Evolutionary conservation across 1,140 invertebrate species (phyloP).

Genomic region (Eurosta solidaginis): DNA sequence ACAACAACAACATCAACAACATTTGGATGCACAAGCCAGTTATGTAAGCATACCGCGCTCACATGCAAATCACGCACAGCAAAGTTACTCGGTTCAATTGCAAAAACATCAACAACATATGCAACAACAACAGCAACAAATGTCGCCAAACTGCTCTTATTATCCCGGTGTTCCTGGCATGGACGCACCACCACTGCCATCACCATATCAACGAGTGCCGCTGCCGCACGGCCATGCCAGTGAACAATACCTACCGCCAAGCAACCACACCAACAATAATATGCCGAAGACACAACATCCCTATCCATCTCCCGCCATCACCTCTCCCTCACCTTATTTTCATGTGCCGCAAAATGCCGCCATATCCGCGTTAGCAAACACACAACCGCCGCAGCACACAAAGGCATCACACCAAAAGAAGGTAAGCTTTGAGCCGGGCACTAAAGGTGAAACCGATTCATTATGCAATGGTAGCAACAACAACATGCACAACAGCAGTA

Average conservation of each 20-base stretch:
- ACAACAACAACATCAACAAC: slow-evolving; percentile 44
- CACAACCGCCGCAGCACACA: slow-evolving; percentile 40
- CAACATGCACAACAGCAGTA: neutral
- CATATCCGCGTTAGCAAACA: slow-evolving; percentile 30
- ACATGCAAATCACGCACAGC: slow-evolving; percentile 32
- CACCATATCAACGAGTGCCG: slow-evolving; percentile 64
- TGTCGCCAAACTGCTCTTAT: slow-evolving; percentile 49
- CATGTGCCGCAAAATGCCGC: slow-evolving; percentile 33
- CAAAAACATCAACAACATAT: slow-evolving; percentile 55
- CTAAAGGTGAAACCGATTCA: slow-evolving; percentile 66
- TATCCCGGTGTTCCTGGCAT: slow-evolving; percentile 50
- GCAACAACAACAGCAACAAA: slow-evolving; percentile 44
- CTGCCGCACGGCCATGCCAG: slow-evolving; percentile 61
- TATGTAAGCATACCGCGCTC: slow-evolving; percentile 20
- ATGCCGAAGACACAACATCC: neutral
- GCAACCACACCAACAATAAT: slow-evolving; percentile 13
- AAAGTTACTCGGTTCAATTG: slow-evolving; percentile 45
- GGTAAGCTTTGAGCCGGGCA: slow-evolving; percentile 70
- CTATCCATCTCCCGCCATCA: neutral
- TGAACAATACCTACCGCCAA: slow-evolving; percentile 40
- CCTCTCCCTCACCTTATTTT: slow-evolving; percentile 38
- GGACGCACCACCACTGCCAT: slow-evolving; percentile 50
- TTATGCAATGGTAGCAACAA: slow-evolving; percentile 57
- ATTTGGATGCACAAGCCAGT: slow-evolving; percentile 21
- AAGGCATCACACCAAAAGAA: slow-evolving; percentile 67